phyloP scores from a whole-genome alignment of 2,113 vertebrate species.

The Martes martes region DNA sequence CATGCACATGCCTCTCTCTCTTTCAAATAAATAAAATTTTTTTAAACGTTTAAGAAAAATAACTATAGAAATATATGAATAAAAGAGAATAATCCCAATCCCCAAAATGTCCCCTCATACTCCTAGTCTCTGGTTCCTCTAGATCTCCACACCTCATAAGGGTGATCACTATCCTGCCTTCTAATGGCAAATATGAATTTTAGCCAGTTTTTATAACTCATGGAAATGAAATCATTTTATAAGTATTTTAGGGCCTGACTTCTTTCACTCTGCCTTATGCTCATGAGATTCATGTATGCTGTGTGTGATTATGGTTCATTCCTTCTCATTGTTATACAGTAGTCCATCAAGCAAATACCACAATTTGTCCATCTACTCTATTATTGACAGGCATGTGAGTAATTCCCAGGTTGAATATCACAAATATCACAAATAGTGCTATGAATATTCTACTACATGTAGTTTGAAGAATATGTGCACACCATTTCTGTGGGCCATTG shows the following conservation, averaged over 20 bases:
- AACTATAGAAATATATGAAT: not conserved
- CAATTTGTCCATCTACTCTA: not conserved
- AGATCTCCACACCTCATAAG: not conserved
- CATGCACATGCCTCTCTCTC: not conserved
- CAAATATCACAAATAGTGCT: not conserved
- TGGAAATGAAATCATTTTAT: not conserved
- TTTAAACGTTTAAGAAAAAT: not conserved
- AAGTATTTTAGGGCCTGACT: not conserved
- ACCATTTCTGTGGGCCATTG: not conserved
- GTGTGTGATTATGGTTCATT: not conserved
- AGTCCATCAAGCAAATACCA: not conserved
- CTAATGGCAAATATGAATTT: not conserved
- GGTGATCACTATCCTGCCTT: not conserved
- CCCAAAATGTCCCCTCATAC: not conserved
- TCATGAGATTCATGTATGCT: not conserved
- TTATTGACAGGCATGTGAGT: not conserved
- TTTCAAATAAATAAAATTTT: not conserved
- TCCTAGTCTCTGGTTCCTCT: not conserved
- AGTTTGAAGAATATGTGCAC: not conserved
- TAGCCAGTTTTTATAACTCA: not conserved
- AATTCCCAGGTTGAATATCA: not conserved
- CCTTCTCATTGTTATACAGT: not conserved
- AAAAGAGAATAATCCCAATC: not conserved
- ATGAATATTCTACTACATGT: not conserved
- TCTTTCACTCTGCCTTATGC: not conserved